phyloP scores from a whole-genome alignment of 2,888 invertebrate genomes.

The Eremobia ochroleuca region DNA sequence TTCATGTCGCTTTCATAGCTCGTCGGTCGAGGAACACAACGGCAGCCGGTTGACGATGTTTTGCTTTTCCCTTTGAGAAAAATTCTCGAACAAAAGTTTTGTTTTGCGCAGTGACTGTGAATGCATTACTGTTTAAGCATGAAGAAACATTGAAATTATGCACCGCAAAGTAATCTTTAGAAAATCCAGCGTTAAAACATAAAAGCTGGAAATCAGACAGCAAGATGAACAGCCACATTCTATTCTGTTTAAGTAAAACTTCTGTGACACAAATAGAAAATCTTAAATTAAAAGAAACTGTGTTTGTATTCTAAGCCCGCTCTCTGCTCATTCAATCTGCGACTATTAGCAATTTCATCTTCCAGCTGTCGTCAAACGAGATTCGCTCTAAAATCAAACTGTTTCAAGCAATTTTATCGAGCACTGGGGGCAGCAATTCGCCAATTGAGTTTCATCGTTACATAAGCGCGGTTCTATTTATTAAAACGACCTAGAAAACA shows the following conservation, averaged over 20 bases:
- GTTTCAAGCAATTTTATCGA: constrained; percentile 41
- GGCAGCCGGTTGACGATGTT: constrained; percentile 59
- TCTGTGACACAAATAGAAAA: background rate
- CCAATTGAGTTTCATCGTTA: constrained; percentile 37
- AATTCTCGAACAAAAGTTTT: constrained; percentile 56
- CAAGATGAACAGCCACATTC: background rate
- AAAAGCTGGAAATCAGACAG: constrained; percentile 13
- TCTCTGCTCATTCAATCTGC: background rate
- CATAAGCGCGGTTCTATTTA: constrained; percentile 21
- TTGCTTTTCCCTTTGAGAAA: constrained; percentile 61
- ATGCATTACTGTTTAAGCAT: constrained; percentile 11
- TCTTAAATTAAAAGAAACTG: background rate
- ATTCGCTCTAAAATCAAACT: constrained; percentile 41
- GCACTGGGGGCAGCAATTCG: constrained; percentile 7
- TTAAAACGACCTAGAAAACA: constrained; percentile 40
- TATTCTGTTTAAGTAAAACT: constrained; percentile 11
- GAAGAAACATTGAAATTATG: constrained; percentile 3
- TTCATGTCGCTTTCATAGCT: constrained; percentile 70
- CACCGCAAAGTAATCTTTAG: constrained; percentile 8
- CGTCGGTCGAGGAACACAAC: constrained; percentile 57
- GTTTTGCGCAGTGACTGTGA: constrained; percentile 46
- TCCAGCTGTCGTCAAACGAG: constrained; percentile 12
- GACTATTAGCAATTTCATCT: constrained; percentile 29
- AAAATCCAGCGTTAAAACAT: background rate
- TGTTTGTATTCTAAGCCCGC: background rate